Percentiles rank a stretch among this genome's conserved stretches.
phyloP scores from a whole-genome alignment of 2,797 vertebrate genomes.

The Eospalax fontanierii region DNA sequence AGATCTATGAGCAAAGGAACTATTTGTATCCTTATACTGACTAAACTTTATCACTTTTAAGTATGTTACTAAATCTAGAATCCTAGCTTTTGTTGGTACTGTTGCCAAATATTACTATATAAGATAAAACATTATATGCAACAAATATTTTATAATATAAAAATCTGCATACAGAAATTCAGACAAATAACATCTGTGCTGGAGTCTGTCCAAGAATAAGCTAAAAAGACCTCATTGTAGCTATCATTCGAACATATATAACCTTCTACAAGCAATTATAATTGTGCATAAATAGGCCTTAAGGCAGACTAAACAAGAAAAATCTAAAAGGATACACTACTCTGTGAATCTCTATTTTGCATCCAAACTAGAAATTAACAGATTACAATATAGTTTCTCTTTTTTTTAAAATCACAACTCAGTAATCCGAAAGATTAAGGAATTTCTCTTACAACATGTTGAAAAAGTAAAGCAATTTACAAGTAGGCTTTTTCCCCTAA shows the following conservation, averaged over 20 bases:
- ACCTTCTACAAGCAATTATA: conserved; percentile 44
- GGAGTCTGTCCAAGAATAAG: conserved; percentile 10
- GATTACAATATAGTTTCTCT: conserved; percentile 46
- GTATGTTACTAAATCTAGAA: conserved; percentile 38
- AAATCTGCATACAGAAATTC: conserved; percentile 64
- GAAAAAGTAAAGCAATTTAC: conserved; percentile 65
- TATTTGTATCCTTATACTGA: conserved; percentile 22
- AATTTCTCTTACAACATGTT: conserved; percentile 59
- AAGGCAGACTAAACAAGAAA: neutral
- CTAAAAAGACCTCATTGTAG: neutral
- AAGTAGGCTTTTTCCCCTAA: conserved; percentile 12
- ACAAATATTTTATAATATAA: conserved; percentile 27
- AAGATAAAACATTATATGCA: neutral
- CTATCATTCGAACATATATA: conserved; percentile 55
- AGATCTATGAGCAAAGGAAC: conserved; percentile 2
- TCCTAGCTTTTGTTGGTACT: conserved; percentile 44
- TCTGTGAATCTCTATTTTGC: conserved; percentile 35
- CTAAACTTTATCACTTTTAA: conserved; percentile 34
- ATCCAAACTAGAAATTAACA: conserved; percentile 64
- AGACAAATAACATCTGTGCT: conserved; percentile 13
- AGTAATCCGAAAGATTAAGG: conserved; percentile 52
- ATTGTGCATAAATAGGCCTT: conserved; percentile 26
- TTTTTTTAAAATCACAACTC: conserved; percentile 29
- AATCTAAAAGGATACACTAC: conserved; percentile 47
- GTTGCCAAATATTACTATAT: conserved; percentile 16